phyloP scores from a whole-genome alignment of 2,888 invertebrate species.

The Ptychoptera contaminata region DNA sequence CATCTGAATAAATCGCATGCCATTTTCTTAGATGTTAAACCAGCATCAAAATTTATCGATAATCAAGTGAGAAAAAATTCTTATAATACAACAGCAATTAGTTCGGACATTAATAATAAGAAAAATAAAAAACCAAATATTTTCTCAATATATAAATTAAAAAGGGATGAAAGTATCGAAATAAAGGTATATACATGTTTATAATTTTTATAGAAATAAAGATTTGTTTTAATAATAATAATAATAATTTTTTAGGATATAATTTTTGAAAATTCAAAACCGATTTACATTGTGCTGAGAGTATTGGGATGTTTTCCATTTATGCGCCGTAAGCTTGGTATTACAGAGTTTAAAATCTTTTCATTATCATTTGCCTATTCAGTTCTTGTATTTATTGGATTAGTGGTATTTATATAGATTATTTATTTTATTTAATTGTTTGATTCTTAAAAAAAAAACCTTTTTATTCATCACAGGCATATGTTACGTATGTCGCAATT shows the following conservation, averaged over 20 bases:
- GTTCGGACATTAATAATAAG: slow-evolving; percentile 28
- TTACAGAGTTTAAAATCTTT: slow-evolving; percentile 33
- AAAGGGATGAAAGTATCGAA: too few species aligned
- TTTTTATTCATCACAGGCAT: slow-evolving; percentile 21
- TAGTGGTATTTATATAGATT: slow-evolving; percentile 22
- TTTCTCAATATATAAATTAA: slow-evolving; percentile 5
- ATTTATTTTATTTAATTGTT: neutral
- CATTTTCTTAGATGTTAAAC: neutral
- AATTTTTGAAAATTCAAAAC: slow-evolving; percentile 32
- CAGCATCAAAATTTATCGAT: neutral
- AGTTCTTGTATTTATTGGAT: slow-evolving; percentile 31
- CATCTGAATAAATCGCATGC: neutral
- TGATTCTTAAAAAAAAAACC: neutral
- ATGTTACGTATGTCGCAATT: slow-evolving; percentile 43
- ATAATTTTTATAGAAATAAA: neutral
- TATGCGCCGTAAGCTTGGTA: slow-evolving; percentile 33
- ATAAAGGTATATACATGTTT: neutral
- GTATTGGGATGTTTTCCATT: slow-evolving; percentile 47
- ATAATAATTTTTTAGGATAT: slow-evolving; percentile 24
- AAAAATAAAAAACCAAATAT: slow-evolving; percentile 36
- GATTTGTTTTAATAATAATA: too few species aligned
- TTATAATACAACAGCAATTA: neutral
- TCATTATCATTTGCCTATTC: slow-evolving; percentile 45
- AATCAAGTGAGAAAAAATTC: neutral
- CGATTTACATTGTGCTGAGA: slow-evolving; percentile 32